Evolutionary conservation across 2,113 vertebrate genomes (phyloP).

Genomic region (Oncorhynchus keta): DNA sequence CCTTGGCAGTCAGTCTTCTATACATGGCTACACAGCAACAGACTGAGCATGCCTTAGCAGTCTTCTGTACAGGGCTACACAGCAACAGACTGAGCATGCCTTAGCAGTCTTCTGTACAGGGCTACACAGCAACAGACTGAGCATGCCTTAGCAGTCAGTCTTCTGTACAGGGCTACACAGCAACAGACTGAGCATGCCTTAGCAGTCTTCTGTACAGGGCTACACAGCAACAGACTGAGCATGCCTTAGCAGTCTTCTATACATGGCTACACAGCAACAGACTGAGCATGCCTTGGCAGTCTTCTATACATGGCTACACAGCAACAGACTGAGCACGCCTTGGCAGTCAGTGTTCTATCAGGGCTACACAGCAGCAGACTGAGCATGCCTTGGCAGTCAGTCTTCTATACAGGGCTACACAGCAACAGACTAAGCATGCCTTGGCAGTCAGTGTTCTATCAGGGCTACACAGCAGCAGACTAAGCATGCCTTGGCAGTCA

Average conservation of each 20-base stretch:
- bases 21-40: no score
- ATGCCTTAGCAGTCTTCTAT: no score
- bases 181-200: neutral
- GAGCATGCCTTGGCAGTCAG: no score
- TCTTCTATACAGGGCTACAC: conserved; percentile 9
- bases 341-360: neutral
- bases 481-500: no score
- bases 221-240: conserved; percentile 3
- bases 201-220: neutral
- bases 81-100: conserved; percentile 9
- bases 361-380: conserved; percentile 17
- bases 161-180: no score
- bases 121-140: conserved; percentile 4
- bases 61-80: neutral
- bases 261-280: no score
- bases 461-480: no score
- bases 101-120: neutral
- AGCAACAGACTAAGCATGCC: neutral
- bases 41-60: neutral
- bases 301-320: neutral
- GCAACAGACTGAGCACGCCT: conserved; percentile 8
- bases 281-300: neutral
- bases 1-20: no score
- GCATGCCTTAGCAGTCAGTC: no score
- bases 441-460: no score